A percentile compares a stretch with the other conserved stretches of the same genome.
Evolutionary conservation across 1,140 invertebrate species (phyloP).

Genomic region (Drosophila cardini): DNA sequence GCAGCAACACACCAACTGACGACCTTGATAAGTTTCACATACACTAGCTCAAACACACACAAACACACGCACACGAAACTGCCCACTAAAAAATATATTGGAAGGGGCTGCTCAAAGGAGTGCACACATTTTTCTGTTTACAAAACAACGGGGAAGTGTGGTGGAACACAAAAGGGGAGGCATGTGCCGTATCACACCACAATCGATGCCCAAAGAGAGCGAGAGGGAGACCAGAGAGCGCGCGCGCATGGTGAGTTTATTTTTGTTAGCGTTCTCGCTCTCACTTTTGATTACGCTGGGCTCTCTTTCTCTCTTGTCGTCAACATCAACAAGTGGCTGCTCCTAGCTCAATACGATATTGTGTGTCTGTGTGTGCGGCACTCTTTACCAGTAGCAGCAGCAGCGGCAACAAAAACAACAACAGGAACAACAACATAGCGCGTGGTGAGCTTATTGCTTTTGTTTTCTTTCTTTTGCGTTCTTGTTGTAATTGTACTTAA

Average conservation of each 20-base stretch:
- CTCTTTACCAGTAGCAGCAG: slow-evolving; percentile 43
- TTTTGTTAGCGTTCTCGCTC: neutral
- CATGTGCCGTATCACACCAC: slow-evolving; percentile 49
- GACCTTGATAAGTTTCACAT: slow-evolving; percentile 79
- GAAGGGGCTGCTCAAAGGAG: slow-evolving; percentile 65
- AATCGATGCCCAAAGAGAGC: slow-evolving; percentile 62
- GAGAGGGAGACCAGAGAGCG: neutral
- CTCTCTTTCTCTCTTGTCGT: neutral
- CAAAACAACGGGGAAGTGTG: slow-evolving; percentile 11
- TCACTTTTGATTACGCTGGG: slow-evolving; percentile 37
- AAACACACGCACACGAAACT: slow-evolving; percentile 23
- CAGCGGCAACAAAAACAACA: neutral
- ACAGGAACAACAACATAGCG: slow-evolving; percentile 11
- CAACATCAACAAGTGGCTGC: slow-evolving; percentile 38
- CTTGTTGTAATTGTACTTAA: slow-evolving; percentile 41
- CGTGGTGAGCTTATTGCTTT: slow-evolving; percentile 59
- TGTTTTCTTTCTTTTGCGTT: slow-evolving; percentile 31
- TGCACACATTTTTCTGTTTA: slow-evolving; percentile 46
- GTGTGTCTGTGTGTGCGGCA: slow-evolving; percentile 64
- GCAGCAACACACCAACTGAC: slow-evolving; percentile 64
- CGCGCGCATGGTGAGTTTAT: slow-evolving; percentile 61
- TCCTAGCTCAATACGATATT: slow-evolving; percentile 68
- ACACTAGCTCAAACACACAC: slow-evolving; percentile 17
- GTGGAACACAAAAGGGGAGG: slow-evolving; percentile 5
- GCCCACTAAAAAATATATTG: slow-evolving; percentile 48